These are phyloP conservation scores for Laterallus jamaicensis DNA, from an alignment of 2,113 vertebrate genomes.

Conservation along the genomic window DNA sequence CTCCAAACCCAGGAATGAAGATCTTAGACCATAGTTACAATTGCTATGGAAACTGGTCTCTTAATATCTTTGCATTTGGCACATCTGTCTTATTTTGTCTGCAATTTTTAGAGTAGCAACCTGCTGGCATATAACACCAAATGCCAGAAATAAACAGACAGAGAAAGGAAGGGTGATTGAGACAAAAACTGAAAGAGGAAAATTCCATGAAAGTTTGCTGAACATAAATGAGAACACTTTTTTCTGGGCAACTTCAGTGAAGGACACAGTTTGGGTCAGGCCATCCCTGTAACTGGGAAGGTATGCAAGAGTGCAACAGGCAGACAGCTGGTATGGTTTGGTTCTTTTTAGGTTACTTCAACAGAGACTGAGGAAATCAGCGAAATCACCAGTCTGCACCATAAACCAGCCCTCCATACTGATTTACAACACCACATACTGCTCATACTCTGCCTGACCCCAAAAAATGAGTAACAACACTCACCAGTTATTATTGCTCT, in stretches of 20 bases:
- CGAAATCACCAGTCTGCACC: background rate
- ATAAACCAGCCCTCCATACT: background rate
- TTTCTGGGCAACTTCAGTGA: background rate
- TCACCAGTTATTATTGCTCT: background rate
- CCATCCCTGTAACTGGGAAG: background rate
- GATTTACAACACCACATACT: background rate
- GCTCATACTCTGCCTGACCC: background rate
- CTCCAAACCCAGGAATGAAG: background rate
- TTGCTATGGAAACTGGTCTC: conserved; percentile 62
- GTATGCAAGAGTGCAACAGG: background rate
- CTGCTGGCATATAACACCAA: background rate
- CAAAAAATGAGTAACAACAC: background rate
- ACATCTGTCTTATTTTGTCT: conserved; percentile 42
- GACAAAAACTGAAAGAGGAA: background rate
- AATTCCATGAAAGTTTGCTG: background rate
- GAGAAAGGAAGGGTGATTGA: background rate
- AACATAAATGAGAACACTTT: background rate
- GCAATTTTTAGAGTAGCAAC: background rate
- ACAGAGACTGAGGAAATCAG: background rate
- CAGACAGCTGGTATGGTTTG: background rate
- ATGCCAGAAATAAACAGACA: background rate
- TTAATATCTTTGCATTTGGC: conserved; percentile 29
- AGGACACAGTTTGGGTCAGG: background rate
- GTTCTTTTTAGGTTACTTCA: background rate
- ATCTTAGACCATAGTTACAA: conserved; percentile 14